Percentiles rank a stretch among this genome's conserved stretches.
phyloP scores from a whole-genome alignment of 2,797 vertebrate species.

The Lateolabrax maculatus region DNA sequence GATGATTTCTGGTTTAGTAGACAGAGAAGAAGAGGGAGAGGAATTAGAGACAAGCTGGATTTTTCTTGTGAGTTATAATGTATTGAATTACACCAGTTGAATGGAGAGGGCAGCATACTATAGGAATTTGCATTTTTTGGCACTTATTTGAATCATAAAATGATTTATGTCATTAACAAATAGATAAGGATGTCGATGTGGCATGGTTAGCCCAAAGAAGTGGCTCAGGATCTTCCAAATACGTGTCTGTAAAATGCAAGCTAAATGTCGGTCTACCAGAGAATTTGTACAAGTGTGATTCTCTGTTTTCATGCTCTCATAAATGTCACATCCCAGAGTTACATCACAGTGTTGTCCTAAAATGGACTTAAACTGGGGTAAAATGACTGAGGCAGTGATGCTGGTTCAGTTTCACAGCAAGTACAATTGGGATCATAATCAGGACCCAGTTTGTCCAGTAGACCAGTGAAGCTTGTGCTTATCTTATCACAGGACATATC shows the following conservation, averaged over 20 bases:
- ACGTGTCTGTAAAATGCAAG: too few relatives aligned
- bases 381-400: neutral
- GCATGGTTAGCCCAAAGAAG: neutral
- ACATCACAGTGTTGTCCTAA: neutral
- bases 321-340: neutral
- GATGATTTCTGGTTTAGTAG: neutral
- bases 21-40: neutral
- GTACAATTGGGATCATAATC: neutral
- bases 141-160: neutral
- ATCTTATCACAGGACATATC: neutral
- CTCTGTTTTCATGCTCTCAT: neutral
- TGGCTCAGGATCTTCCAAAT: neutral
- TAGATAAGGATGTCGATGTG: too few relatives aligned
- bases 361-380: neutral
- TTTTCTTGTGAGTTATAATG: neutral
- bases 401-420: slow-evolving; percentile 17
- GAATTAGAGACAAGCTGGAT: neutral
- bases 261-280: too few relatives aligned
- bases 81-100: neutral
- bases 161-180: neutral
- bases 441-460: neutral
- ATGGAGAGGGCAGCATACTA: neutral
- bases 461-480: slow-evolving; percentile 1
- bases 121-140: neutral
- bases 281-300: neutral